phyloP scores from a whole-genome alignment of 2,797 vertebrate species.

The Harpagifer antarcticus region DNA sequence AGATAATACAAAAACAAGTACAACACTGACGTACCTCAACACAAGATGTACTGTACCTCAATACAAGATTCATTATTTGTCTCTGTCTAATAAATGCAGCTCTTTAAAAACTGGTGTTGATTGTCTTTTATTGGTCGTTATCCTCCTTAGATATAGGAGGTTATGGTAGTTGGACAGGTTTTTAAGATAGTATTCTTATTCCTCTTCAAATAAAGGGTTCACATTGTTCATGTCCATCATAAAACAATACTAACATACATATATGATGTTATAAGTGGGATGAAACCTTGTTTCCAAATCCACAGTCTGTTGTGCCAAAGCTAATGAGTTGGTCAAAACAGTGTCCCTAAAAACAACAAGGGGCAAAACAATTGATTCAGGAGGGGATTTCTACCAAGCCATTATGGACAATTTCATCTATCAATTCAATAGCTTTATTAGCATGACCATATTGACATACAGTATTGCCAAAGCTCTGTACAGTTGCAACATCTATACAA shows the following conservation, averaged over 20 bases:
- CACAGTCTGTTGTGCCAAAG: not conserved
- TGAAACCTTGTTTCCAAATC: slow-evolving; percentile 3
- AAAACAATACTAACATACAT: not conserved
- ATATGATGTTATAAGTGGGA: not conserved
- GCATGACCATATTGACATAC: no score
- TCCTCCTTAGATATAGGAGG: not conserved
- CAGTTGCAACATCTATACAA: no score
- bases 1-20: slow-evolving; percentile 45
- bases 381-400: not conserved
- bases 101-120: slow-evolving; percentile 42
- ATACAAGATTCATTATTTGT: slow-evolving; percentile 42
- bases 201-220: not conserved
- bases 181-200: not conserved
- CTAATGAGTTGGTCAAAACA: not conserved
- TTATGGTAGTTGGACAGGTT: not conserved
- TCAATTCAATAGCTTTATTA: no score
- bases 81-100: slow-evolving; percentile 75
- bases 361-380: not conserved
- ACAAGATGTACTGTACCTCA: slow-evolving; percentile 63
- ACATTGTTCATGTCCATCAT: not conserved
- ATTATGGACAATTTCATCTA: not conserved
- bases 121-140: slow-evolving; percentile 7
- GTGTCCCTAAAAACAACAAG: not conserved
- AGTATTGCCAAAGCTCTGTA: no score
- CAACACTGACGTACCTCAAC: slow-evolving; percentile 50